These are phyloP conservation scores for Ciona savignyi DNA, from an alignment of 23 tunicate species.

Conservation along the genomic window DNA sequence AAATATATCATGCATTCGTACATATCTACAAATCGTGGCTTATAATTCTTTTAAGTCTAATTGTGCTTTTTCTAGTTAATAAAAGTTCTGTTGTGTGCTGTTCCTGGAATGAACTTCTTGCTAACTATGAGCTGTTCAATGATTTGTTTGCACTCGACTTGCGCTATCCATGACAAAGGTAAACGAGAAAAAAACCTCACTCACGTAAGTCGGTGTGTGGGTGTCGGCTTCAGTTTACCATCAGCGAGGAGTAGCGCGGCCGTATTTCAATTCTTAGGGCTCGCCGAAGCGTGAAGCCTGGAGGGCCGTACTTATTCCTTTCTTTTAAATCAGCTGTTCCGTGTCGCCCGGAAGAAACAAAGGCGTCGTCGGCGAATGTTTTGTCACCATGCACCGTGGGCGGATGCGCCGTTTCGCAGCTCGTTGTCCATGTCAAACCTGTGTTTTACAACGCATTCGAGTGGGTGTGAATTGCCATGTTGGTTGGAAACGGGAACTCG, in stretches of 20 bases:
- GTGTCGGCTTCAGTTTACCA: constrained; percentile 3
- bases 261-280: constrained; percentile 1
- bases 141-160: background rate
- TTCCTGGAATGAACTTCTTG: background rate
- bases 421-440: background rate
- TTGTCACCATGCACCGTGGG: constrained; percentile 1
- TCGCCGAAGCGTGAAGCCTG: constrained; percentile 6
- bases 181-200: constrained; percentile 5
- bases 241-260: background rate
- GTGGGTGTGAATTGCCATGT: background rate
- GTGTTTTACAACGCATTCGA: background rate
- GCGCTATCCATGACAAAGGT: background rate
- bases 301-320: constrained; percentile 1
- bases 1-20: too few relatives aligned
- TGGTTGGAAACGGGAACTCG: too few relatives aligned
- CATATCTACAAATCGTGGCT: too few relatives aligned
- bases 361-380: background rate
- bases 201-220: constrained; percentile 15
- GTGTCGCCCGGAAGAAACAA: constrained; percentile 9
- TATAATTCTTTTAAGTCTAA: too few relatives aligned
- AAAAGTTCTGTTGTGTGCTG: too few relatives aligned
- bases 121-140: background rate
- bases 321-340: constrained; percentile 32
- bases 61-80: too few relatives aligned
- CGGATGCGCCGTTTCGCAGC: constrained; percentile 7